Evolutionary conservation across 2,888 invertebrate species (phyloP).

Genomic region (Emmelina monodactyla): DNA sequence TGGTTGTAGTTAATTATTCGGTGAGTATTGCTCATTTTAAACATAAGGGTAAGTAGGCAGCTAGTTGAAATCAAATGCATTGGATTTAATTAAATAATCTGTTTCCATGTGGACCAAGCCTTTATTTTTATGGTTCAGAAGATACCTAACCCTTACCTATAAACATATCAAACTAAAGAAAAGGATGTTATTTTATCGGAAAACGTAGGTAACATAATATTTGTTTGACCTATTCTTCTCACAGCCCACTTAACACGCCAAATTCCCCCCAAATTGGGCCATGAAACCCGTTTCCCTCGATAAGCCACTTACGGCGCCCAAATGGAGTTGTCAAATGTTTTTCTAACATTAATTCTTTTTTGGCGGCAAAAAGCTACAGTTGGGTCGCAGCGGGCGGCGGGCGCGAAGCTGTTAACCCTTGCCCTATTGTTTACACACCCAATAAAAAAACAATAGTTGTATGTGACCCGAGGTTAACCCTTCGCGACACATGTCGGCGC

Average conservation of each 20-base stretch:
- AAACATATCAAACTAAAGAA: not conserved
- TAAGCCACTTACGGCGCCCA: constrained; percentile 3
- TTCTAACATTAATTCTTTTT: constrained; percentile 34
- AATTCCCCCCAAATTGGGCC: too few relatives aligned
- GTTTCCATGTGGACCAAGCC: too few relatives aligned
- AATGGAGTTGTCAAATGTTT: constrained; percentile 36
- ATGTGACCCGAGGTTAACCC: constrained; percentile 48
- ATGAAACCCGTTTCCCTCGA: too few relatives aligned
- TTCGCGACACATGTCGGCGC: constrained; percentile 41
- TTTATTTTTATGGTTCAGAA: not conserved
- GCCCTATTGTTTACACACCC: constrained; percentile 37
- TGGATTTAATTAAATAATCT: too few relatives aligned
- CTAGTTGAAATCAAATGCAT: too few relatives aligned
- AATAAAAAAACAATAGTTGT: constrained; percentile 49
- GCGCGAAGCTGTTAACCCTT: constrained; percentile 52
- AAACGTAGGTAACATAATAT: not conserved
- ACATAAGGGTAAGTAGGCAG: too few relatives aligned
- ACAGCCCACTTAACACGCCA: too few relatives aligned
- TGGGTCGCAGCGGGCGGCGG: constrained; percentile 30
- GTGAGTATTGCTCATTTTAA: too few relatives aligned
- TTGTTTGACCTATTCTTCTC: not conserved
- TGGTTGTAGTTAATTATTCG: too few relatives aligned
- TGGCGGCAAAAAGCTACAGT: constrained; percentile 23
- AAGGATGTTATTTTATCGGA: too few relatives aligned
- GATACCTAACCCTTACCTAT: not conserved